These are phyloP conservation scores for Neopelma chrysocephalum DNA, from an alignment of 2,797 vertebrate species.

Conservation along the genomic window DNA sequence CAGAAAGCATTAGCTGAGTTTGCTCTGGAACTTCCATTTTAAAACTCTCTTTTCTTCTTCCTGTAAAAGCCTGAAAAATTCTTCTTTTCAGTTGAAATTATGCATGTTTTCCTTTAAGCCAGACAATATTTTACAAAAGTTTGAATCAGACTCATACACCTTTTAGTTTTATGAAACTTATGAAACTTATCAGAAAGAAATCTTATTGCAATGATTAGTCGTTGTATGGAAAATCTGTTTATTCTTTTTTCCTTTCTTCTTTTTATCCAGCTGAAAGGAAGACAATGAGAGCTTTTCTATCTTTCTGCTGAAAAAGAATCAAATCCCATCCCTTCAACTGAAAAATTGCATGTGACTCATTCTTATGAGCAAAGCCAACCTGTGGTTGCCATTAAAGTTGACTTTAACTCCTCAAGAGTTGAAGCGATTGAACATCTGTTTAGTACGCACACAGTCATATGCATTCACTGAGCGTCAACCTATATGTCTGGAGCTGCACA, in stretches of 20 bases:
- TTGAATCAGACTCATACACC: neutral
- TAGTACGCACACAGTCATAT: neutral
- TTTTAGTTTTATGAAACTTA: neutral
- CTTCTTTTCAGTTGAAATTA: neutral
- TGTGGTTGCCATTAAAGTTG: neutral
- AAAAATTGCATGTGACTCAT: neutral
- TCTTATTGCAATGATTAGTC: neutral
- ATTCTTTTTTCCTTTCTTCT: neutral
- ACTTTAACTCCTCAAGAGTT: neutral
- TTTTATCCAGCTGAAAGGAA: neutral
- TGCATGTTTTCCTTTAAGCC: neutral
- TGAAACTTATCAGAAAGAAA: neutral
- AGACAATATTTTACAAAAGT: neutral
- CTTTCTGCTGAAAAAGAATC: neutral
- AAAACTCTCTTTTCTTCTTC: neutral
- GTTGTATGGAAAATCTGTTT: neutral
- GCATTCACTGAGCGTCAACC: neutral
- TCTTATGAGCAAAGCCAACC: neutral
- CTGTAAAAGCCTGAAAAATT: neutral
- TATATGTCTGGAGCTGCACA: neutral
- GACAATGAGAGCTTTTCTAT: neutral
- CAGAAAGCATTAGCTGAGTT: conserved; percentile 28
- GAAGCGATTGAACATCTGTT: neutral
- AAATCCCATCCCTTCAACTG: neutral
- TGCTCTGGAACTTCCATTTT: neutral